Base-by-base conservation (phyloP, 2,113 vertebrate species). In the Ranitomeya imitator region DNA sequence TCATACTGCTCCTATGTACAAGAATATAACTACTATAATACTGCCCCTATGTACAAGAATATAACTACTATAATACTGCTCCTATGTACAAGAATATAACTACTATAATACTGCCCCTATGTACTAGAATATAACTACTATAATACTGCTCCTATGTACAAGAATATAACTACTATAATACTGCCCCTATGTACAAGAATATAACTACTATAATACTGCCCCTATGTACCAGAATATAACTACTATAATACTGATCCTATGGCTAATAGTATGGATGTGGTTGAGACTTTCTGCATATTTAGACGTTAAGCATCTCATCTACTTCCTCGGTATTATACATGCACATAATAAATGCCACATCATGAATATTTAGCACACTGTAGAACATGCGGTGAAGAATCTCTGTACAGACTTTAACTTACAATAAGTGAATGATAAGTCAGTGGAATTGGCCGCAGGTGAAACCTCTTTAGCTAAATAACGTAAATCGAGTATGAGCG, bases 61-160 rank as follows among this genome's bases (percentile, higher is more conserved):
- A 69, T 69, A 69, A 69, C 67, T 69, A 69, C n/a, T 69, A 69
- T 69, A 69, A 69, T 69, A 69, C 67, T 69, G 23, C 67, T 6
- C 67, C 67, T 69, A 31, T 76, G 6, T 51, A 76, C 73, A 76
- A 21, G 73, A 52, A 76, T 76, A 76, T 52, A 76, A 76, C 73
- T 76, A 10, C 73, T 52, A 76, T 73, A 73, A 73, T 73, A 73
- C 69, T 73, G 26, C 69, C 7, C 14, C 69, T 73, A 52, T 76
- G 18, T 76, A 76, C 73, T 52, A 21, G 45, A 76, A 76, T 76
- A 76, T 76, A 76, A 76, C 73, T 76, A 76, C 73, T 76, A 76
- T 76, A 76, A 76, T 76, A 76, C 73, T 76, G 45, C 31, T 5
- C 73, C 73, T 76, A 76, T 76, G 15, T 76, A 76, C 73, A 51